phyloP scores from a whole-genome alignment of 2,888 invertebrate species.

The Acronicta alni region DNA sequence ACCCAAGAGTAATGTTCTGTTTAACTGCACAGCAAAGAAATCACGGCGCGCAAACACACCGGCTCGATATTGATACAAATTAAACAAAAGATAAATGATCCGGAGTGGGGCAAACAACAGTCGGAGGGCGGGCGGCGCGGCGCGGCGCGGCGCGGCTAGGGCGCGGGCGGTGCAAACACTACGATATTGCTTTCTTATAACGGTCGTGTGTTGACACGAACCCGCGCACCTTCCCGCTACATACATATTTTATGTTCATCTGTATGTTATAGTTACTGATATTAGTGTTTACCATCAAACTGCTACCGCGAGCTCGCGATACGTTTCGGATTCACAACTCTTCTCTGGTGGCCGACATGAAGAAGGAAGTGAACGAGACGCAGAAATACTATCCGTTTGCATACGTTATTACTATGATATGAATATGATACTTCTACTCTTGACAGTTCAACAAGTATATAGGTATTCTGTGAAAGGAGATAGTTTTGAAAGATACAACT shows the following conservation, averaged over 20 bases:
- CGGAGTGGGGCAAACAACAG: slow-evolving; percentile 27
- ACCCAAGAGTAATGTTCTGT: background rate
- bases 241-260: slow-evolving; percentile 4
- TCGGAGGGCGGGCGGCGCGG: slow-evolving; percentile 15
- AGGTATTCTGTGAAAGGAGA: background rate
- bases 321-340: background rate
- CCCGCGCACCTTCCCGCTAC: slow-evolving; percentile 18
- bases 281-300: slow-evolving; percentile 10
- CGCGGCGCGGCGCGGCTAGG: slow-evolving; percentile 1
- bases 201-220: slow-evolving; percentile 23
- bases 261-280: background rate
- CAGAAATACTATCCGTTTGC: slow-evolving; percentile 1
- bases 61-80: slow-evolving; percentile 29
- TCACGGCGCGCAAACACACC: slow-evolving; percentile 6
- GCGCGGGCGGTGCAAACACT: slow-evolving; percentile 16
- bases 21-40: slow-evolving; percentile 18
- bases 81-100: slow-evolving; percentile 37
- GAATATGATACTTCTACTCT: no score
- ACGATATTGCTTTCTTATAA: slow-evolving; percentile 35
- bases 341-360: background rate
- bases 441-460: background rate
- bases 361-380: background rate
- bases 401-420: no score
- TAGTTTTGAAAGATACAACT: background rate
- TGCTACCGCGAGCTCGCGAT: background rate